Conservation (phyloP, 2,888 invertebrate genomes). For the Embidobia sp. region DNA sequence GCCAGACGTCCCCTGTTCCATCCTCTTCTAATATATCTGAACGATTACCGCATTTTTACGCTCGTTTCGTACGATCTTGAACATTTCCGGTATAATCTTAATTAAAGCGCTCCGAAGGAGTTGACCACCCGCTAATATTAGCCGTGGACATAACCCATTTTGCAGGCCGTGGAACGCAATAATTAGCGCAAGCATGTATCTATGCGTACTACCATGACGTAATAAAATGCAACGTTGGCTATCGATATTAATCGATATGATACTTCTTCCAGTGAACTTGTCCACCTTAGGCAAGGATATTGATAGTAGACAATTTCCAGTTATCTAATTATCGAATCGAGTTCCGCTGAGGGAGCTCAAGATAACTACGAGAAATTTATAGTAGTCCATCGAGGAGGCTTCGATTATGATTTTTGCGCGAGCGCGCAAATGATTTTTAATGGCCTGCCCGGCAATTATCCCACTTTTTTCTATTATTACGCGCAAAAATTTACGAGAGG, state of each 20-base stretch:
- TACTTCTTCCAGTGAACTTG: constrained; percentile 60
- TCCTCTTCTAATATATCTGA: constrained; percentile 19
- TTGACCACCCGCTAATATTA: constrained; percentile 60
- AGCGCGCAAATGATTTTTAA: constrained; percentile 42
- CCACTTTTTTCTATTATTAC: constrained; percentile 39
- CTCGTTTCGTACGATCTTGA: constrained; percentile 23
- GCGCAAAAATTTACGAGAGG: constrained; percentile 36
- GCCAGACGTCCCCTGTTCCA: neutral
- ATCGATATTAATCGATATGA: constrained; percentile 58
- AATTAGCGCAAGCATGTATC: constrained; percentile 45
- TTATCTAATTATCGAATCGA: constrained; percentile 58
- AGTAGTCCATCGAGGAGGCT: constrained; percentile 24
- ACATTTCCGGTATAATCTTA: constrained; percentile 60
- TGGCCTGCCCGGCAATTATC: constrained; percentile 32
- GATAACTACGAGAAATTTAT: constrained; percentile 54
- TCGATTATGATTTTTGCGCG: constrained; percentile 55
- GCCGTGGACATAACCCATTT: constrained; percentile 44
- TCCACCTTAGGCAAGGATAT: constrained; percentile 56
- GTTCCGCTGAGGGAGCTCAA: constrained; percentile 20
- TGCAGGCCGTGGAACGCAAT: constrained; percentile 41
- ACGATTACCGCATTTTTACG: constrained; percentile 29
- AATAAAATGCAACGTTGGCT: constrained; percentile 51
- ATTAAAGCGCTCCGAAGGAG: constrained; percentile 47
- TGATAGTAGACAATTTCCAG: constrained; percentile 61
- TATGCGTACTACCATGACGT: constrained; percentile 40